Conservation (phyloP, 1,140 invertebrate species). For the Drosophila tropicalis region DNA sequence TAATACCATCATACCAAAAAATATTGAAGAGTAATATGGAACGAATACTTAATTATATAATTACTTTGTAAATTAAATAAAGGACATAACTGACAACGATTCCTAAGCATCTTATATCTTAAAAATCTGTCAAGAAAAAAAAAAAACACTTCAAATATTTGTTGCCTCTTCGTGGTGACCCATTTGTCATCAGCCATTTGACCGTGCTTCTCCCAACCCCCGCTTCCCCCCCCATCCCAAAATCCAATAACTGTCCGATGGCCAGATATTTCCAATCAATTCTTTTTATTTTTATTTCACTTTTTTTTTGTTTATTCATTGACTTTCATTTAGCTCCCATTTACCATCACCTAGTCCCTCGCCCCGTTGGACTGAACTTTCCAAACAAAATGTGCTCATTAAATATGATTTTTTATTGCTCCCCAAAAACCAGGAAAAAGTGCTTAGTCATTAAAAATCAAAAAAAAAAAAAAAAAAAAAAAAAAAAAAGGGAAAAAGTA, state of each 20-base stretch:
- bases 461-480: constrained; percentile 13
- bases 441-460: constrained; percentile 55
- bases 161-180: neutral
- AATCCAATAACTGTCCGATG: neutral
- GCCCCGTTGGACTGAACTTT: constrained; percentile 13
- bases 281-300: neutral
- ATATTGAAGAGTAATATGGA: too few relatives aligned
- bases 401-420: constrained; percentile 58
- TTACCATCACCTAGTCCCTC: constrained; percentile 17
- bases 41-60: too few relatives aligned
- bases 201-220: neutral
- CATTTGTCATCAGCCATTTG: neutral
- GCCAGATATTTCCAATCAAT: constrained; percentile 5
- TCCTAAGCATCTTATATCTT: too few relatives aligned
- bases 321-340: constrained; percentile 51
- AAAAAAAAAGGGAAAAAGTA: neutral
- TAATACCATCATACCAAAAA: too few relatives aligned
- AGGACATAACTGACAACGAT: too few relatives aligned
- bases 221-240: neutral
- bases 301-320: constrained; percentile 46
- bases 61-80: too few relatives aligned
- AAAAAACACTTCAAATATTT: neutral
- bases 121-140: neutral
- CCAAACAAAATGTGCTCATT: constrained; percentile 32
- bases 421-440: constrained; percentile 35